phyloP scores from a whole-genome alignment of 1,140 invertebrate species.

The Papilio helenus region DNA sequence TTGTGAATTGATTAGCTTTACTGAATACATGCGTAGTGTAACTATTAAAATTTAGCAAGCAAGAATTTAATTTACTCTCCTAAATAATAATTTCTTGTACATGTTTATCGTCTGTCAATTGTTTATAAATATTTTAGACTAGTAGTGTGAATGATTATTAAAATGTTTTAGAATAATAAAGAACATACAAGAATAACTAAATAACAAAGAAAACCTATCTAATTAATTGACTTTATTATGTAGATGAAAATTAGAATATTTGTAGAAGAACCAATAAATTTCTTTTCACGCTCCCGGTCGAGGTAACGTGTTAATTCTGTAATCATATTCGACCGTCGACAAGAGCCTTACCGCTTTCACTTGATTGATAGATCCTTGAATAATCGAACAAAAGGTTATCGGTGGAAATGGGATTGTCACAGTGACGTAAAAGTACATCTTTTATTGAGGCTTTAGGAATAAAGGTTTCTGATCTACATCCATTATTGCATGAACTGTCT shows the following conservation, averaged over 20 bases:
- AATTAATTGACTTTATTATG: not conserved
- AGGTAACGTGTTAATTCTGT: conserved; percentile 10
- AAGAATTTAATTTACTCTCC: conserved; percentile 1
- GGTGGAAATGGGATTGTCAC: not conserved
- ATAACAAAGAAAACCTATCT: too few species aligned
- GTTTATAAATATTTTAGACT: too few species aligned
- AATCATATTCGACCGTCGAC: not conserved
- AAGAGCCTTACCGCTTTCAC: not conserved
- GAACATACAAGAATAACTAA: too few species aligned
- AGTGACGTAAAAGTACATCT: not conserved
- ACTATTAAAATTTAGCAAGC: not conserved
- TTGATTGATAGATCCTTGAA: conserved; percentile 1
- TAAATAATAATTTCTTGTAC: too few species aligned
- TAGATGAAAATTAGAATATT: not conserved
- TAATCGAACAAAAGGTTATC: conserved; percentile 11
- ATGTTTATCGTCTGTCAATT: too few species aligned
- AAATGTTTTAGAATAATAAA: too few species aligned
- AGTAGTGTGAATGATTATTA: too few species aligned
- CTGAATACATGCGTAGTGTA: not conserved
- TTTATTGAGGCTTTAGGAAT: not conserved
- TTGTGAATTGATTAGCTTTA: not conserved
- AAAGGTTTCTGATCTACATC: too few species aligned
- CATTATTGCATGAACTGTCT: too few species aligned
- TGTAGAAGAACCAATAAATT: not conserved
- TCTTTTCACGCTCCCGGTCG: not conserved